Conservation (phyloP, 2,113 vertebrate species). For the Argyrosomus japonicus region DNA sequence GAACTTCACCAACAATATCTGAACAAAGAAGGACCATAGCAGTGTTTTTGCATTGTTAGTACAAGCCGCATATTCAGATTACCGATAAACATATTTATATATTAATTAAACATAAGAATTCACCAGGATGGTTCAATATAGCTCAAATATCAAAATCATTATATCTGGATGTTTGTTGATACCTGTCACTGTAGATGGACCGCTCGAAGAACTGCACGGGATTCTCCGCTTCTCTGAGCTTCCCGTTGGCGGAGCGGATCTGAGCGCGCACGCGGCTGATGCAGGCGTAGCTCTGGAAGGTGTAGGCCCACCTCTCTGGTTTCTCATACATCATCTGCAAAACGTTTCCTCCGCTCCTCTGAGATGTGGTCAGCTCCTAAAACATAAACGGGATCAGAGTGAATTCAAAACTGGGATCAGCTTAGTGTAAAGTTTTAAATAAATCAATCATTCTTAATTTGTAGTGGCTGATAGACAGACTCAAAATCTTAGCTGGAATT, state of each 20-base stretch:
- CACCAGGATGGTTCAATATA: too few species aligned
- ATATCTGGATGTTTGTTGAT: not conserved
- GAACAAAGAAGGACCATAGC: too few species aligned
- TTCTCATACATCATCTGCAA: conserved; percentile 96
- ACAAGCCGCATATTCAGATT: not conserved
- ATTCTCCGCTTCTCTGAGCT: conserved; percentile 81
- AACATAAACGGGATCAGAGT: not conserved
- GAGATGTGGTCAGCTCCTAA: conserved; percentile 91
- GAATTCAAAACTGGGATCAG: not conserved
- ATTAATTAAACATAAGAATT: not conserved
- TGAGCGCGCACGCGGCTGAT: conserved; percentile 93
- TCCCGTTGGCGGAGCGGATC: conserved; percentile 84
- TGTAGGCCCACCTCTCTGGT: conserved; percentile 94
- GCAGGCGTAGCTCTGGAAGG: conserved; percentile 94
- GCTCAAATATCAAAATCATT: not conserved
- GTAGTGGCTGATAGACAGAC: not conserved
- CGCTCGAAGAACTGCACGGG: conserved; percentile 94
- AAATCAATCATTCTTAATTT: not conserved
- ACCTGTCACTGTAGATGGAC: conserved; percentile 98
- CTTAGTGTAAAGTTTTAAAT: not conserved
- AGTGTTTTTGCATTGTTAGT: not conserved
- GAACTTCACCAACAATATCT: not conserved
- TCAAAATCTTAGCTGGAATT: not conserved
- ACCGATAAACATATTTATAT: not conserved
- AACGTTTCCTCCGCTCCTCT: conserved; percentile 92